A percentile compares a stretch with the other conserved stretches of the same genome.
These are phyloP conservation scores for Heptranchias perlo DNA, from an alignment of 2,113 vertebrate genomes.

Conservation along the genomic window DNA sequence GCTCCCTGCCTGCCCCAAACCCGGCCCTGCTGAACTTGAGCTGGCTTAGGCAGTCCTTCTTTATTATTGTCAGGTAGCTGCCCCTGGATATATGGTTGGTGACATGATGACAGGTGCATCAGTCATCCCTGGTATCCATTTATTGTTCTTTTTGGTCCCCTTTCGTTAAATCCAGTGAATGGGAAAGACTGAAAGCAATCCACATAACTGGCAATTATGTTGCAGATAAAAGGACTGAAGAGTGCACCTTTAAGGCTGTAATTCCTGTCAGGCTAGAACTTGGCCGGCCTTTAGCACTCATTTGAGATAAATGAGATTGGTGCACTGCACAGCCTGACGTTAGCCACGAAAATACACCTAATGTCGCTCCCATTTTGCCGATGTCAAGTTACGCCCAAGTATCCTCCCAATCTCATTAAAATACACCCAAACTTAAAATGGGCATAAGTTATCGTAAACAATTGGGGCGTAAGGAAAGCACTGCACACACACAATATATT, in stretches of 20 bases:
- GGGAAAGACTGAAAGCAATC: not conserved
- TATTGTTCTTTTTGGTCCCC: not conserved
- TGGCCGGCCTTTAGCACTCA: not conserved
- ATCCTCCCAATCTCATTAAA: not conserved
- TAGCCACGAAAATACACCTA: not conserved
- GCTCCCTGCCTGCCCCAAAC: too few relatives aligned
- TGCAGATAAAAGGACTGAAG: not conserved
- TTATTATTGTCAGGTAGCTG: too few relatives aligned
- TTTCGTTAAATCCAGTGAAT: too few relatives aligned
- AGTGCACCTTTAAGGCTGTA: not conserved
- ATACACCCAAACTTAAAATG: not conserved
- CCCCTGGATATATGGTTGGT: too few relatives aligned
- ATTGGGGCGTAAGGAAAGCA: not conserved
- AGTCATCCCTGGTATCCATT: not conserved
- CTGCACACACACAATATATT: too few relatives aligned
- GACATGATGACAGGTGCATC: too few relatives aligned
- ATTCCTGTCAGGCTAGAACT: not conserved
- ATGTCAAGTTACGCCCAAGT: not conserved
- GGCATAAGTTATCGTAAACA: not conserved
- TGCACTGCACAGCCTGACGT: not conserved
- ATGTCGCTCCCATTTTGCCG: too few relatives aligned
- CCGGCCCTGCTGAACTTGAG: too few relatives aligned
- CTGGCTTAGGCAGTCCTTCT: too few relatives aligned
- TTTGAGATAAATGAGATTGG: not conserved
- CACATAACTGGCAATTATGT: not conserved